Base-by-base conservation (phyloP, 2,797 vertebrate genomes). In the Cuculus canorus region DNA sequence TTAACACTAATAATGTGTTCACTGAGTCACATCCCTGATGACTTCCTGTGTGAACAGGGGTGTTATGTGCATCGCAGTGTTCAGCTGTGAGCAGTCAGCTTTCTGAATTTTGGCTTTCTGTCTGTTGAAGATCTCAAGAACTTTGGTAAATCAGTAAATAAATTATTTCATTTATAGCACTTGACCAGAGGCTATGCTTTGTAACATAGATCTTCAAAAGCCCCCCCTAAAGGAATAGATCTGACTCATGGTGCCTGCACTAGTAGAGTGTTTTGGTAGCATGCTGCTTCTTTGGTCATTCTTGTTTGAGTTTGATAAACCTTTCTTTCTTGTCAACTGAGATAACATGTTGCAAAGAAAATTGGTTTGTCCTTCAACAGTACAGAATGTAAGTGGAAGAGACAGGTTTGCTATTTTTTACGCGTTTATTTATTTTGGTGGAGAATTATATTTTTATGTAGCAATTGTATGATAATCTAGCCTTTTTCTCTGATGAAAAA, bases 391-490 rank as follows among this genome's bases (percentile, higher is more conserved):
- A 79, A 89, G 15, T 25, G 17, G 15, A 82, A 37, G 65, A 76
- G 54, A 39, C 14, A 54, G 2, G 16, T 80, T 87, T 78, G 9
- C 19, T 45, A 2, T 8, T 89, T 77, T 68, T 73, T 47, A 43
- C 2, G 0, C 21, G 23, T 48, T 48, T 72, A 2, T 59, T 91
- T 90, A n/a, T 72, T 93, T 81, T 72, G 25, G 17, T 90, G 59
- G 52, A 77, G 17, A 94, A 35, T 3, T 66, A 7, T 47, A 3
- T 69, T 75, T 76, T 89, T 77, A 39, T 21, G 78, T 69, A 80
- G 53, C 30, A 86, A 28, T 61, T 92, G 47, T 93, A 21, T 90
- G 92, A 84, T 92, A 82, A 77, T 35, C 59, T 95, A 88, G 63
- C 39, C 41, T 91, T 88, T 85, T 96, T 66, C 76, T 82, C 22